Base-by-base conservation (phyloP, 2,888 invertebrate genomes). In the Ferdinandea cuprea region DNA sequence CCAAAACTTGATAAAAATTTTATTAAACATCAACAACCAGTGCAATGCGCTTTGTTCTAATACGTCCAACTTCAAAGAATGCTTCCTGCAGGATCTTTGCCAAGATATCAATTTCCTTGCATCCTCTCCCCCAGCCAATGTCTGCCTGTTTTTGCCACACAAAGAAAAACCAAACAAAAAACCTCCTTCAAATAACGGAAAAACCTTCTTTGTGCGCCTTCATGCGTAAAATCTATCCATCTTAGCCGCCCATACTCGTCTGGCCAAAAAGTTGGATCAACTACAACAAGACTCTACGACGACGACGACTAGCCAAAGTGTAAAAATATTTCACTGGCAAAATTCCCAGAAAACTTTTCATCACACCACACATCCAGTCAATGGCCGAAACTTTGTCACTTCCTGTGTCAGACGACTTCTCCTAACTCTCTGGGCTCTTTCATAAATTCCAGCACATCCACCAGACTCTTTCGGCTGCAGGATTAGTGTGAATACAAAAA, bases 251-350 rank as follows among this genome's bases (percentile, higher is more conserved):
- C 28, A 48, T 48, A 28, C 28, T 13, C n/a, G 40, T 58, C 50
- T 66, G 46, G 32, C 21, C 58, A 6, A 30, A 25, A 28, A 37
- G 19, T 46, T 35, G 21, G 6, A 58, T 9, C n/a, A 50, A 28
- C 15, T 3, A 28, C 35, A 25, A 25, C n/a, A n/a, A 5, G 25
- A 25, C 25, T 25, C n/a, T 25, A 2, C 5, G 25, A 5, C 5
- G 5, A 2, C 25, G 25, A 3, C 5, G 32, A 42, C 44, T 54
- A 65, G 25, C 58, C 59, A 59, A 52, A 78, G 74, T 80, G 79
- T 74, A 68, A 74, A 72, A 78, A 61, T 80, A 68, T 74, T 80
- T 63, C 32, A 42, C 63, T 80, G 79, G 79, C 79, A 80, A 66
- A 61, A 80, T 61, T 79, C 79, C 79, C 79, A 80, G 37, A 74